Conservation (phyloP, 2,113 vertebrate genomes). For the Hippoglossus stenolepis region DNA sequence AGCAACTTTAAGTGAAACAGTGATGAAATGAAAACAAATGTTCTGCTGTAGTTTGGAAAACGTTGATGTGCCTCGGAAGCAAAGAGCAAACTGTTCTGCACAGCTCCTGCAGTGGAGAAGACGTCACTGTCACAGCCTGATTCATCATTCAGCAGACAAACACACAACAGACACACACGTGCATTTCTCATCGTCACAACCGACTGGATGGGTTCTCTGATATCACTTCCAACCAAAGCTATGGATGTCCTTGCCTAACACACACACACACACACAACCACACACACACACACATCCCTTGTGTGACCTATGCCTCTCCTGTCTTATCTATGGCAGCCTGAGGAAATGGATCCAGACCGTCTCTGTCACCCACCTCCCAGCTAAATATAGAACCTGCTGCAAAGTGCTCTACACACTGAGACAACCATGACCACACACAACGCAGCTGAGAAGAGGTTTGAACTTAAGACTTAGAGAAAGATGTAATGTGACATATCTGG, state of each 20-base stretch:
- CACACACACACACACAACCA: constrained; percentile 1
- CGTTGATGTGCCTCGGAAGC: not conserved
- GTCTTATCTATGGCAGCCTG: constrained; percentile 63
- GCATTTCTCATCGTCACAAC: constrained; percentile 31
- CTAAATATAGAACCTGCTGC: constrained; percentile 66
- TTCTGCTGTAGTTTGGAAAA: not conserved
- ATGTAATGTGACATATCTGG: constrained; percentile 55
- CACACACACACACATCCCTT: constrained; percentile 14
- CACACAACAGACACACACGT: constrained; percentile 9
- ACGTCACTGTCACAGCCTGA: constrained; percentile 31
- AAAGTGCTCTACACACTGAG: constrained; percentile 58
- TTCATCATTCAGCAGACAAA: constrained; percentile 18
- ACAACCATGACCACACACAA: constrained; percentile 63
- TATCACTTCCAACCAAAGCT: constrained; percentile 41
- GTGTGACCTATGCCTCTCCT: constrained; percentile 57
- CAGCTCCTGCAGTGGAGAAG: constrained; percentile 4
- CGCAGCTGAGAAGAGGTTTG: constrained; percentile 35
- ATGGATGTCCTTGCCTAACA: constrained; percentile 31
- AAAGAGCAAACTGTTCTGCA: not conserved
- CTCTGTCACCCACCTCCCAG: constrained; percentile 63
- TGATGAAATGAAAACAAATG: not conserved
- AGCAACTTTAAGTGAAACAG: not conserved
- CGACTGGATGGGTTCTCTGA: constrained; percentile 45
- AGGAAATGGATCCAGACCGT: constrained; percentile 72
- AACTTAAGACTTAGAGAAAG: constrained; percentile 38